phyloP scores from a whole-genome alignment of 2,797 vertebrate genomes.

The Centroberyx gerrardi region DNA sequence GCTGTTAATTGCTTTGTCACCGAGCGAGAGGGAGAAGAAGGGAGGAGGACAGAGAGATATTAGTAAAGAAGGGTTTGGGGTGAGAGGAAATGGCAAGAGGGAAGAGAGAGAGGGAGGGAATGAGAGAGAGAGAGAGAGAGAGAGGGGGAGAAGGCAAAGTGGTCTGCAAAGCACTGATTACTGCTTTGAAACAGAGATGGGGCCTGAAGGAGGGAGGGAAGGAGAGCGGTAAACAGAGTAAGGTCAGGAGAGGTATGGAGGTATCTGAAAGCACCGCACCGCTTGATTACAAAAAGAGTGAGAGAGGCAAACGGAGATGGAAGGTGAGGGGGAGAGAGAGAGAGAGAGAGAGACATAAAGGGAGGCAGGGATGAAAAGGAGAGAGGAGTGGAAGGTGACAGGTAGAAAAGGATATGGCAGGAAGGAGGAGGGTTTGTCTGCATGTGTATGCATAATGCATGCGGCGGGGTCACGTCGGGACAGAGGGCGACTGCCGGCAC shows the following conservation, averaged over 20 bases:
- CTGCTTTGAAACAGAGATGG: slow-evolving; percentile 64
- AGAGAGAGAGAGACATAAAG: slow-evolving; percentile 21
- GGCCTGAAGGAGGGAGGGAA: slow-evolving; percentile 8
- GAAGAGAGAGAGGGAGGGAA: slow-evolving; percentile 29
- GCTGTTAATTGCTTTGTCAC: slow-evolving; percentile 68
- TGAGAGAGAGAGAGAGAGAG: slow-evolving; percentile 5
- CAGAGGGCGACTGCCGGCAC: slow-evolving; percentile 11
- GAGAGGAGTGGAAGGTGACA: slow-evolving; percentile 46
- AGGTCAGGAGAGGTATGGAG: slow-evolving; percentile 60
- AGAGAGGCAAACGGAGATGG: slow-evolving; percentile 44
- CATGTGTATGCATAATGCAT: slow-evolving; percentile 59
- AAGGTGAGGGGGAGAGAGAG: slow-evolving; percentile 10
- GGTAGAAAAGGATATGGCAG: slow-evolving; percentile 35
- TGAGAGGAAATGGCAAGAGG: slow-evolving; percentile 46
- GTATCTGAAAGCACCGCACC: slow-evolving; percentile 36
- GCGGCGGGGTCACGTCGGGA: slow-evolving; percentile 43
- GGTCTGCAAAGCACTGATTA: slow-evolving; percentile 63
- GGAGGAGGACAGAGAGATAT: slow-evolving; percentile 46
- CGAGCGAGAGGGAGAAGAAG: slow-evolving; percentile 48
- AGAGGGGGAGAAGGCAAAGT: neutral
- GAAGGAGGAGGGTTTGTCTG: slow-evolving; percentile 14
- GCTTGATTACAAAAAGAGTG: slow-evolving; percentile 56
- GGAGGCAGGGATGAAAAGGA: slow-evolving; percentile 23
- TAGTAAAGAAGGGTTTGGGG: slow-evolving; percentile 41
- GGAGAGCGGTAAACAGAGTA: slow-evolving; percentile 60